phyloP scores from a whole-genome alignment of 53 echinoderm and acorn worm genomes.

The Holothuria leucospilota region DNA sequence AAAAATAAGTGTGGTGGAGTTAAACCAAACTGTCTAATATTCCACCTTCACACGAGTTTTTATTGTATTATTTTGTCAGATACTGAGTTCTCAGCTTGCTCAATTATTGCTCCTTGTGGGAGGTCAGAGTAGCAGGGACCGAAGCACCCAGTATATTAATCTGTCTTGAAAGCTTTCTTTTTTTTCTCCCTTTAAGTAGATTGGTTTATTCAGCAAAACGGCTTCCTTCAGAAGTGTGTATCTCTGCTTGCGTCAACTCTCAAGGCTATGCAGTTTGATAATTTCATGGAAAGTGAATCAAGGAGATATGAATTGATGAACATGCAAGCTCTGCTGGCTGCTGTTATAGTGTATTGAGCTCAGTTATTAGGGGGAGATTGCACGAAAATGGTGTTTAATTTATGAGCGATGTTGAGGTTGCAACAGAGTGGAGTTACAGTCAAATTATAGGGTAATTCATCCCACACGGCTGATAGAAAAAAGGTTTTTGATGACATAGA shows the following conservation, averaged over 20 bases:
- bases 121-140: constrained; percentile 24
- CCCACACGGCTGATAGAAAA: no score
- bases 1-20: constrained; percentile 18
- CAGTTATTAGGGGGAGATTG: no score
- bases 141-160: constrained; percentile 15
- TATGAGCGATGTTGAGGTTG: no score
- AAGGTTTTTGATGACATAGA: no score
- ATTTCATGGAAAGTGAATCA: constrained; percentile 19
- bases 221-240: neutral
- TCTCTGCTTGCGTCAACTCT: constrained; percentile 19
- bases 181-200: constrained; percentile 8
- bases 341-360: no score
- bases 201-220: constrained; percentile 32
- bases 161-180: constrained; percentile 40
- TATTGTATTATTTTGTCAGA: constrained; percentile 43
- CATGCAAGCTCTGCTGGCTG: neutral
- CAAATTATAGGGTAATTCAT: no score
- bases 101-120: constrained; percentile 40
- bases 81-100: constrained; percentile 13
- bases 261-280: constrained; percentile 5
- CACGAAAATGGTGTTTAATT: no score
- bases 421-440: no score
- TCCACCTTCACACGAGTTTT: constrained; percentile 28
- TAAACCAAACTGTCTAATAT: constrained; percentile 34
- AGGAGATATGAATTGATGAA: constrained; percentile 18